Percentiles rank a stretch among this genome's conserved stretches.
phyloP scores from a whole-genome alignment of 2,888 invertebrate genomes.

The Dasysyrphus tricinctus region DNA sequence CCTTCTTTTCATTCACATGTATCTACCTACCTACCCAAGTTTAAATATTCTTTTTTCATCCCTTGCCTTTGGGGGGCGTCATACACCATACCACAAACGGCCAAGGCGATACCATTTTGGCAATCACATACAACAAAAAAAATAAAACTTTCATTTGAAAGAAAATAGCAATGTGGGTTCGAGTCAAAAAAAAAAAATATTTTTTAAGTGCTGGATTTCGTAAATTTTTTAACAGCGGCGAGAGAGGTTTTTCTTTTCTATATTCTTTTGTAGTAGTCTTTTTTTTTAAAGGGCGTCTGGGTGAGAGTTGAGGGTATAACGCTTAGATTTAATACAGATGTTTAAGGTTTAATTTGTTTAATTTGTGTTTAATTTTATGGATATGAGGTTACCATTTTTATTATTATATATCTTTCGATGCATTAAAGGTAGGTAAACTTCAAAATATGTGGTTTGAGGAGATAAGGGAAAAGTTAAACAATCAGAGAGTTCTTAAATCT shows the following conservation, averaged over 20 bases:
- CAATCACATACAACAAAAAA: constrained; percentile 50
- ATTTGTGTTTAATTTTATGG: neutral
- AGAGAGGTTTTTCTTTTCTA: constrained; percentile 18
- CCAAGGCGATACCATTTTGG: constrained; percentile 51
- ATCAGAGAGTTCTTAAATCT: too few relatives aligned
- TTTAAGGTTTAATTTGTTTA: too few relatives aligned
- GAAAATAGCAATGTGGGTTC: constrained; percentile 15
- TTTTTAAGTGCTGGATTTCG: constrained; percentile 56
- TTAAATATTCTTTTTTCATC: constrained; percentile 36
- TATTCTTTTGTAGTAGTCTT: constrained; percentile 7
- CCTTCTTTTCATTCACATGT: constrained; percentile 29
- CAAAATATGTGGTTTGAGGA: neutral
- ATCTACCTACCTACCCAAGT: constrained; percentile 4
- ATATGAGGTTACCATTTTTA: neutral
- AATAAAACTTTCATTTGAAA: constrained; percentile 6
- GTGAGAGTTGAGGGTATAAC: neutral
- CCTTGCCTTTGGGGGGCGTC: neutral
- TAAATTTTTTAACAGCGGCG: constrained; percentile 54
- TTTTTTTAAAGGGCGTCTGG: constrained; percentile 1
- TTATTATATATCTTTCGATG: too few relatives aligned
- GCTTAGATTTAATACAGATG: neutral
- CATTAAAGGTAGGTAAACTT: too few relatives aligned
- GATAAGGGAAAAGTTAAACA: too few relatives aligned
- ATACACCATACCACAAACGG: constrained; percentile 40
- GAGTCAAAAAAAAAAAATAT: constrained; percentile 21